A percentile compares a stretch with the other conserved stretches of the same genome.
These are phyloP conservation scores for Brassicogethes aeneus DNA, from an alignment of 2,888 invertebrate genomes.

Conservation along the genomic window DNA sequence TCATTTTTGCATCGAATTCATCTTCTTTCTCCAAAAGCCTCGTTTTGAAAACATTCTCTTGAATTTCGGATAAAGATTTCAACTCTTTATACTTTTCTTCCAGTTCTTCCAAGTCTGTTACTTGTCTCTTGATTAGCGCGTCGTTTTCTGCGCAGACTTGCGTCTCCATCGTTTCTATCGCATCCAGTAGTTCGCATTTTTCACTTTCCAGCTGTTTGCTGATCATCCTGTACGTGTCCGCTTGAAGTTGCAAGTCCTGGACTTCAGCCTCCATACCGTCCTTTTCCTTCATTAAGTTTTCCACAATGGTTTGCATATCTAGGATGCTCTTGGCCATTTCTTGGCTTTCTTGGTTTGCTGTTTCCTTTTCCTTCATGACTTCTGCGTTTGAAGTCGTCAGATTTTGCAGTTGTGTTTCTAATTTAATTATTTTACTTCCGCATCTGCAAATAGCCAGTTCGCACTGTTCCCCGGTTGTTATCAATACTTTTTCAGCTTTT, in stretches of 20 bases:
- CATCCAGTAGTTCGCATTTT: neutral
- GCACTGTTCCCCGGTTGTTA: no score
- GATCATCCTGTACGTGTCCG: no score
- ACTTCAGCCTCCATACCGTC: no score
- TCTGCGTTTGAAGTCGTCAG: no score
- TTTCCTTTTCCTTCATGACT: no score
- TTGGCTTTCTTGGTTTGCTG: neutral
- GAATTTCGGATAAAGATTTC: no score
- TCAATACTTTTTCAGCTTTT: no score
- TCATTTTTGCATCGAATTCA: neutral
- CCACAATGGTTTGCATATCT: neutral
- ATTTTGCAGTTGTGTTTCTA: no score
- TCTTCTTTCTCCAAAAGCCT: constrained; percentile 2
- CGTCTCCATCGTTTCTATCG: neutral
- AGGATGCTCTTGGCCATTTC: neutral
- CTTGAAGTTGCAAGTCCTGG: no score
- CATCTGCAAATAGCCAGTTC: no score
- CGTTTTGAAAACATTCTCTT: constrained; percentile 1
- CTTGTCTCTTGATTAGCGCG: neutral
- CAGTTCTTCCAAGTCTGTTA: constrained; percentile 1
- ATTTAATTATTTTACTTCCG: no score
- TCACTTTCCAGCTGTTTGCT: neutral
- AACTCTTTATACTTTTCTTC: no score
- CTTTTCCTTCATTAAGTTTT: neutral
- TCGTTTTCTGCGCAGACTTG: neutral